Conservation (phyloP, 2,113 vertebrate species). For the Macrotis lagotis region DNA sequence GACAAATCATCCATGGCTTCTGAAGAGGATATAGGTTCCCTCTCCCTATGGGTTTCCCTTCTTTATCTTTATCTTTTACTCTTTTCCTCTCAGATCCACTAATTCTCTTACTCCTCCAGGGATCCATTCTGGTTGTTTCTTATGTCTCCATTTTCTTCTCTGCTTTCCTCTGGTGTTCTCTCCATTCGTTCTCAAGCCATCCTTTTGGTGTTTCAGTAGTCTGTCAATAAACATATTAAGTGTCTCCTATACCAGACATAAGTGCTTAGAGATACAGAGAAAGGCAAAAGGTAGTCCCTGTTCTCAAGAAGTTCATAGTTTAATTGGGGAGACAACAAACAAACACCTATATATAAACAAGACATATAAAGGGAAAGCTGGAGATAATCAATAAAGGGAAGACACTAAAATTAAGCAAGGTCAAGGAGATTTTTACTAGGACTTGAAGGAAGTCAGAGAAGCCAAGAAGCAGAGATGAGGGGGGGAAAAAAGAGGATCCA, state of each 20-base stretch:
- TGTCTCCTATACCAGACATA: not conserved
- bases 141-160: not conserved
- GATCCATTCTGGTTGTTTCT: not conserved
- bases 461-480: not conserved
- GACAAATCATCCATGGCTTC: accelerated
- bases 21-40: accelerated
- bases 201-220: not conserved
- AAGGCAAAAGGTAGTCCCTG: not conserved
- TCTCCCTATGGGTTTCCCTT: accelerated
- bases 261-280: not conserved
- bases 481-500: not conserved
- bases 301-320: not conserved
- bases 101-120: not conserved
- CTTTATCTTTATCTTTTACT: not conserved
- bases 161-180: not conserved
- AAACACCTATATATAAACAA: not conserved
- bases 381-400: not conserved
- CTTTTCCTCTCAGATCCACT: not conserved
- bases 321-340: not conserved
- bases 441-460: not conserved
- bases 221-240: not conserved
- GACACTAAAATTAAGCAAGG: not conserved
- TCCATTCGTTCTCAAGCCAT: not conserved
- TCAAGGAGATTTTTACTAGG: not conserved
- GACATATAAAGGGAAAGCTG: not conserved